Evolutionary conservation across 1,140 invertebrate species (phyloP).

Genomic region (Heliconius nattereri): DNA sequence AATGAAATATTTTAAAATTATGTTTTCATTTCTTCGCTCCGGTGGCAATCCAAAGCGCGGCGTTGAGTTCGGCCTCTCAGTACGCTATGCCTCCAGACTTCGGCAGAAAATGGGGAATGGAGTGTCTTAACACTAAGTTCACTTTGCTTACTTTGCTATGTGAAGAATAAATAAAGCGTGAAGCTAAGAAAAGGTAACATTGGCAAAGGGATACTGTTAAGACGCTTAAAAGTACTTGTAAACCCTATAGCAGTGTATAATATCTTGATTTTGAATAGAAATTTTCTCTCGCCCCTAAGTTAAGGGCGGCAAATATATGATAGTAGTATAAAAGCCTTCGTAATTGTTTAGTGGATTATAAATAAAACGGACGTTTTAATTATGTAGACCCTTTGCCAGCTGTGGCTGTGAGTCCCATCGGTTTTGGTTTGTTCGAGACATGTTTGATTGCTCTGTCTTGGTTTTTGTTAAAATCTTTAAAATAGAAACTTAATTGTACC

Average conservation of each 20-base stretch:
- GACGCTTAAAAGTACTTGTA: not conserved
- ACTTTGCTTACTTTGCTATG: too few species aligned
- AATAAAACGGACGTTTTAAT: constrained; percentile 42
- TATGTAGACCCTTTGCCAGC: constrained; percentile 26
- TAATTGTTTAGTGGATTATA: constrained; percentile 41
- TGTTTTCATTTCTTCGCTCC: too few species aligned
- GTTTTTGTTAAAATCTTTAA: too few species aligned
- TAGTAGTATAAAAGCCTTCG: constrained; percentile 8
- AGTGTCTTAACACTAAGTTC: not conserved
- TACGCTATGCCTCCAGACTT: too few species aligned
- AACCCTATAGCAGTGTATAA: not conserved
- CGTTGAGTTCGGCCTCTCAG: too few species aligned
- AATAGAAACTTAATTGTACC: too few species aligned
- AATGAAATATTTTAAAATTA: too few species aligned
- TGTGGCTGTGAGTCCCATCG: constrained; percentile 13
- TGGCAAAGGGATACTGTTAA: too few species aligned
- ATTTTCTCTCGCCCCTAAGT: not conserved
- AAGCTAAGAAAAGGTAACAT: too few species aligned
- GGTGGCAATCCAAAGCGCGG: too few species aligned
- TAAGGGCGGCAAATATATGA: constrained; percentile 7
- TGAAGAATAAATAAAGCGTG: too few species aligned
- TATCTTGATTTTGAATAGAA: not conserved
- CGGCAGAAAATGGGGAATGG: too few species aligned
- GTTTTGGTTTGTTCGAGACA: constrained; percentile 10
- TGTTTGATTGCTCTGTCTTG: not conserved